Conservation (phyloP, 2,113 vertebrate species). For the Miniopterus natalensis region DNA sequence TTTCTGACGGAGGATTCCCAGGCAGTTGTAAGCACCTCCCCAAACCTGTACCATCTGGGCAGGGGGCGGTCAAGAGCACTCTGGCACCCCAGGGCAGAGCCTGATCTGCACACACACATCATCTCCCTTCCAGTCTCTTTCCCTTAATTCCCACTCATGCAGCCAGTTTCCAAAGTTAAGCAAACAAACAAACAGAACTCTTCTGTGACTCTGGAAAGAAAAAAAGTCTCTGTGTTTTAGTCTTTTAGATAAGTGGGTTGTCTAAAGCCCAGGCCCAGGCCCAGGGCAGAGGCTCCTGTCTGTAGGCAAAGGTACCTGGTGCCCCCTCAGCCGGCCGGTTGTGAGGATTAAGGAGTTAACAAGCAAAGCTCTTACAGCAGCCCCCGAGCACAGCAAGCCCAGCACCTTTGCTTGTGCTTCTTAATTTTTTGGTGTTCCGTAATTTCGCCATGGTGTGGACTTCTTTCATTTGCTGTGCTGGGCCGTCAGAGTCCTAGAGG, state of each 20-base stretch:
- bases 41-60: background rate
- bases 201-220: background rate
- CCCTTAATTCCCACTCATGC: background rate
- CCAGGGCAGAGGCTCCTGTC: background rate
- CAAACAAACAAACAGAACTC: background rate
- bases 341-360: background rate
- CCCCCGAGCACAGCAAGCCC: background rate
- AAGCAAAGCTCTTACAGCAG: rapidly evolving
- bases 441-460: background rate
- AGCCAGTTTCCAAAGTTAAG: slow-evolving; percentile 30
- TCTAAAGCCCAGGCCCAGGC: rapidly evolving
- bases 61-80: background rate
- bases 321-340: rapidly evolving
- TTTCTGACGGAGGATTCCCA: background rate
- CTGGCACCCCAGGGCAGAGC: background rate
- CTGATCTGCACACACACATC: background rate
- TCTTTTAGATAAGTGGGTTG: background rate
- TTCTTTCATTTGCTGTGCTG: background rate
- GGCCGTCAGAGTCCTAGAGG: background rate
- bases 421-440: background rate
- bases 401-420: background rate
- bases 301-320: rapidly evolving
- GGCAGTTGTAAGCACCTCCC: background rate
- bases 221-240: background rate
- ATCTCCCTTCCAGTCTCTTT: background rate